phyloP scores from a whole-genome alignment of 1,140 invertebrate species.

The Holcopasites calliopsidis region DNA sequence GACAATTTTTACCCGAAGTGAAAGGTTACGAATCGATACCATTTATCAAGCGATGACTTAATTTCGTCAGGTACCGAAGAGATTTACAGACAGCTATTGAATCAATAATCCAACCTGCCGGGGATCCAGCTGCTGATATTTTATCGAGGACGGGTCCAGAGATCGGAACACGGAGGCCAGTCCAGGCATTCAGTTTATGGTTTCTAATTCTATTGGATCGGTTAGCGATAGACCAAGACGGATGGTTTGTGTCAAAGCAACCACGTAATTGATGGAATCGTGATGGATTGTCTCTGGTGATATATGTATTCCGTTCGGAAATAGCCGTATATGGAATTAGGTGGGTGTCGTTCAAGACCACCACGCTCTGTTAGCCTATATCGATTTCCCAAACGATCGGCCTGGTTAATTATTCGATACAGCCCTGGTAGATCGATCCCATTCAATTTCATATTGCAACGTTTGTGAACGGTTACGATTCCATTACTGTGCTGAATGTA shows the following conservation, averaged over 20 bases:
- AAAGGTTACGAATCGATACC: constrained; percentile 36
- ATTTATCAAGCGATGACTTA: constrained; percentile 60
- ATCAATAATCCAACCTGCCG: constrained; percentile 50
- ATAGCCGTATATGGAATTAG: constrained; percentile 52
- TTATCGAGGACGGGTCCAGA: constrained; percentile 55
- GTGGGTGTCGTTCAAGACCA: constrained; percentile 11
- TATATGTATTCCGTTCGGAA: constrained; percentile 33
- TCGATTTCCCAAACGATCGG: constrained; percentile 49
- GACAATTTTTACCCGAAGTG: constrained; percentile 10
- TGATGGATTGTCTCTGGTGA: constrained; percentile 49
- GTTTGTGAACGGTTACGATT: constrained; percentile 35
- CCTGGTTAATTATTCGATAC: constrained; percentile 28
- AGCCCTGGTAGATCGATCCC: constrained; percentile 41
- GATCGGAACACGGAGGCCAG: constrained; percentile 2
- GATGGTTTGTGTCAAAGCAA: constrained; percentile 50
- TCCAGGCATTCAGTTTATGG: constrained; percentile 23
- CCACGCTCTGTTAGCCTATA: constrained; percentile 7
- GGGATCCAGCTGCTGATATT: constrained; percentile 46
- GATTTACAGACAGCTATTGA: constrained; percentile 45
- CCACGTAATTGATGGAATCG: constrained; percentile 53
- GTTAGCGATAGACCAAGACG: constrained; percentile 52
- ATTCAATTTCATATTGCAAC: constrained; percentile 21
- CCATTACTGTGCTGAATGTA: constrained; percentile 25
- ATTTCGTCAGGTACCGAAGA: constrained; percentile 43
- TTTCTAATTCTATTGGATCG: constrained; percentile 58